Conservation (phyloP, 1,140 invertebrate species). For the Sipha flava region DNA sequence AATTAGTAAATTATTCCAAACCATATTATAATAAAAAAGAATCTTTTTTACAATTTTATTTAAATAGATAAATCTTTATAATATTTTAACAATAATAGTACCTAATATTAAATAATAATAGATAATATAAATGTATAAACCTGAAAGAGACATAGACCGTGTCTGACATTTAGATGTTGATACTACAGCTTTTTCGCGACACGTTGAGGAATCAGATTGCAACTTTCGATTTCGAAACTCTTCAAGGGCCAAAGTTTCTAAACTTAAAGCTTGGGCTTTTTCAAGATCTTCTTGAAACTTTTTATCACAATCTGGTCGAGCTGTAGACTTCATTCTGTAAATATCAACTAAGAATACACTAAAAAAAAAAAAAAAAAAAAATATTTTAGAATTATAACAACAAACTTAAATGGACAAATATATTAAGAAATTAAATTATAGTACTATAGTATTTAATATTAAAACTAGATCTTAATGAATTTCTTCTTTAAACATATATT, state of each 20-base stretch:
- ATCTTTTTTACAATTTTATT: no score
- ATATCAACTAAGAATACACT: background rate
- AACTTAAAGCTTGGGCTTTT: constrained; percentile 71
- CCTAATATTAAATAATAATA: no score
- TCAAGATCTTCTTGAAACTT: constrained; percentile 71
- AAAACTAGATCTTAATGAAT: no score
- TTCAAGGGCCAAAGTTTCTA: constrained; percentile 73
- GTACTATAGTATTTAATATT: no score
- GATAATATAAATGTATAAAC: background rate
- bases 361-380: background rate
- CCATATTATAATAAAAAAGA: no score
- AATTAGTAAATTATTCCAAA: background rate
- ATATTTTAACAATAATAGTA: no score
- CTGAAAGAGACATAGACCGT: constrained; percentile 13
- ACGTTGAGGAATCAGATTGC: background rate
- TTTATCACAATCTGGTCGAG: constrained; percentile 7
- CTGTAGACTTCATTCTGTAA: constrained; percentile 5
- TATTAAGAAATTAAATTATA: no score
- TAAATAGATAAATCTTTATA: no score
- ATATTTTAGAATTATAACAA: background rate
- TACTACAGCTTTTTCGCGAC: background rate
- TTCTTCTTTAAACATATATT: no score
- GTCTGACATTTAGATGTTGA: background rate
- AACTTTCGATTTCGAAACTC: constrained; percentile 54
- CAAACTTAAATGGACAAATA: no score